Conservation (phyloP, 2,888 invertebrate species). For the Drosophila borealis region DNA sequence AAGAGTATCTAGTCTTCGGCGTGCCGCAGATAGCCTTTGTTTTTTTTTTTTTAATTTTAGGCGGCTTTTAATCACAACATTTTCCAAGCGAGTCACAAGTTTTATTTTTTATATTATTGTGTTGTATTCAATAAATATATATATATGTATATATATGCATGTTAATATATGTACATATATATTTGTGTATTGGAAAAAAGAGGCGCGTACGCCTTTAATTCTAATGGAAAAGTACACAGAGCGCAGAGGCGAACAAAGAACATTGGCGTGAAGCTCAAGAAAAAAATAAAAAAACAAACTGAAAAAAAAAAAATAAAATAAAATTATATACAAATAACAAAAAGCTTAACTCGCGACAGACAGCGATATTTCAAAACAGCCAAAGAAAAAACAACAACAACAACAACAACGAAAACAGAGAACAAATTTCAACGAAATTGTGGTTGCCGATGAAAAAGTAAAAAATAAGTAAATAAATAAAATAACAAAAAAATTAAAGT, state of each 20-base stretch:
- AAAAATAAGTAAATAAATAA: constrained; percentile 7
- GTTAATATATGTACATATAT: background rate
- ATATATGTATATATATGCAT: constrained; percentile 1
- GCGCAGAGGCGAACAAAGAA: constrained; percentile 32
- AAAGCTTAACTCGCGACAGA: constrained; percentile 12
- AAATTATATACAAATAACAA: constrained; percentile 1
- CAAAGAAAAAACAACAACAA: constrained; percentile 3
- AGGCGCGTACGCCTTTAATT: constrained; percentile 6
- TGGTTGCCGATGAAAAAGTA: constrained; percentile 26
- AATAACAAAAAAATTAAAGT: constrained; percentile 8
- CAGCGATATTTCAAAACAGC: constrained; percentile 36
- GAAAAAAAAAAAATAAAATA: background rate
- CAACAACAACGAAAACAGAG: background rate
- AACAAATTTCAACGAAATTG: constrained; percentile 15
- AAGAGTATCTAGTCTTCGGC: too few species aligned
- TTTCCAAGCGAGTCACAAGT: constrained; percentile 18
- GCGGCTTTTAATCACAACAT: background rate
- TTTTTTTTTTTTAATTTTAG: too few species aligned
- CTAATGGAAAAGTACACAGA: constrained; percentile 39
- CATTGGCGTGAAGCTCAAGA: constrained; percentile 12
- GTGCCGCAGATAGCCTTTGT: too few species aligned
- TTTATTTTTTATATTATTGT: constrained; percentile 1
- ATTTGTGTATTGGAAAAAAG: background rate
- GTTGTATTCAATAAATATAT: too few species aligned
- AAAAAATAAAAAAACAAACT: constrained; percentile 3